Percentiles rank a stretch among this genome's conserved stretches.
phyloP scores from a whole-genome alignment of 2,113 vertebrate genomes.

The Apus apus region DNA sequence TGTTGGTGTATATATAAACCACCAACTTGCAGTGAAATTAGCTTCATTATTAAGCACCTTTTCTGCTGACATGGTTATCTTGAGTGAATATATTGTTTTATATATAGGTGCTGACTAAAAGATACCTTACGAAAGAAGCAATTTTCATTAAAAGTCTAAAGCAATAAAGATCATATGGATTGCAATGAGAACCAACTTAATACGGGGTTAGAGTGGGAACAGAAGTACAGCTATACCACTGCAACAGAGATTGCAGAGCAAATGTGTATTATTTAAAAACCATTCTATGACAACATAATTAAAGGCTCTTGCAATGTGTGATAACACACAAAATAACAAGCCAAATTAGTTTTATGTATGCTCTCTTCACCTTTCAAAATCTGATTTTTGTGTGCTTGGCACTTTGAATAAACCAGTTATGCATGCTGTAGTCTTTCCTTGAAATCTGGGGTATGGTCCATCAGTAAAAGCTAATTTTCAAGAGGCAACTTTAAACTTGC shows the following conservation, averaged over 20 bases:
- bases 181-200: conserved; percentile 33
- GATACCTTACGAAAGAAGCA: conserved; percentile 1
- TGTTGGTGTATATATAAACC: neutral
- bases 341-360: neutral
- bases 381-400: neutral
- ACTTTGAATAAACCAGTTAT: neutral
- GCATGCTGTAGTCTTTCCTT: neutral
- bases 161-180: conserved; percentile 1
- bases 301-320: neutral
- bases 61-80: neutral
- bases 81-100: neutral
- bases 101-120: conserved; percentile 9
- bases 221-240: neutral
- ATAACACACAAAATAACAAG: neutral
- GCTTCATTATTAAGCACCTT: neutral
- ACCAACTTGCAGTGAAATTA: neutral
- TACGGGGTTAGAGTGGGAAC: neutral
- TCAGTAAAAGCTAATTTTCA: neutral
- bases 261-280: conserved; percentile 15
- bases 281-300: neutral
- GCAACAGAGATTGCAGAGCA: neutral
- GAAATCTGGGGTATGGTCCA: neutral
- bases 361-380: neutral
- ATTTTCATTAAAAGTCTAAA: conserved; percentile 37
- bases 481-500: neutral